phyloP scores from a whole-genome alignment of 2,888 invertebrate genomes.

The Tetheella fluctuosa region DNA sequence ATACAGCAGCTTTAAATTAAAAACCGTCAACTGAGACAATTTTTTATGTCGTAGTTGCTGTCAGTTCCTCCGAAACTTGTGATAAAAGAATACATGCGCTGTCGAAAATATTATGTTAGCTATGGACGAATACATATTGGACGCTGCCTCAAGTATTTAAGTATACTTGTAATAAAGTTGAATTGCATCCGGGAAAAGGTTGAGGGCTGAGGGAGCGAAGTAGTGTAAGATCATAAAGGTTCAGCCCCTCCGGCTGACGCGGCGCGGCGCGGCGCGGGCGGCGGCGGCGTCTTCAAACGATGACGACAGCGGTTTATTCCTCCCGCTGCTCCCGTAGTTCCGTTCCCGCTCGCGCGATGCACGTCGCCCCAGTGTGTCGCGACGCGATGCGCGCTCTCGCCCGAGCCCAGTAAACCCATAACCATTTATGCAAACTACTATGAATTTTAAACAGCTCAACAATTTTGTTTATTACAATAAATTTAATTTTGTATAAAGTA shows the following conservation, averaged over 20 bases:
- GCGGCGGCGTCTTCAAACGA: too few relatives aligned
- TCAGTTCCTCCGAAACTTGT: too few relatives aligned
- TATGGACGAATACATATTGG: neutral
- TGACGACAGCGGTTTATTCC: too few relatives aligned
- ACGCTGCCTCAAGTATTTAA: neutral
- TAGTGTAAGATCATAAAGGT: neutral
- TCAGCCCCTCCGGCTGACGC: neutral
- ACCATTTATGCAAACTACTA: slow-evolving; percentile 8
- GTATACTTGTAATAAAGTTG: neutral
- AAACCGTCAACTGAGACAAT: too few relatives aligned
- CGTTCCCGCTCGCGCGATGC: neutral
- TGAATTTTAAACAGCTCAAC: slow-evolving; percentile 3
- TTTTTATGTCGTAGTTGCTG: too few relatives aligned
- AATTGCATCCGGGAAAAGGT: slow-evolving; percentile 4
- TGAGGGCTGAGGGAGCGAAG: neutral
- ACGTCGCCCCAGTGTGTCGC: neutral
- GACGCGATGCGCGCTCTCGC: neutral
- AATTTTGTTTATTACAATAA: neutral
- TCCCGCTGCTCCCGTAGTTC: neutral
- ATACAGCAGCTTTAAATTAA: too few relatives aligned
- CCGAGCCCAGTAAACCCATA: neutral
- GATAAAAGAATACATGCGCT: too few relatives aligned
- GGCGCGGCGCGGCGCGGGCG: too few relatives aligned
- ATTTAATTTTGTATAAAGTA: too few relatives aligned
- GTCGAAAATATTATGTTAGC: too few relatives aligned